Evolutionary conservation across 92 coral and sea anemone genomes (phyloP), one percentile per base, ranked within the genome.

Genomic region (Chrysogorgia sp.): DNA sequence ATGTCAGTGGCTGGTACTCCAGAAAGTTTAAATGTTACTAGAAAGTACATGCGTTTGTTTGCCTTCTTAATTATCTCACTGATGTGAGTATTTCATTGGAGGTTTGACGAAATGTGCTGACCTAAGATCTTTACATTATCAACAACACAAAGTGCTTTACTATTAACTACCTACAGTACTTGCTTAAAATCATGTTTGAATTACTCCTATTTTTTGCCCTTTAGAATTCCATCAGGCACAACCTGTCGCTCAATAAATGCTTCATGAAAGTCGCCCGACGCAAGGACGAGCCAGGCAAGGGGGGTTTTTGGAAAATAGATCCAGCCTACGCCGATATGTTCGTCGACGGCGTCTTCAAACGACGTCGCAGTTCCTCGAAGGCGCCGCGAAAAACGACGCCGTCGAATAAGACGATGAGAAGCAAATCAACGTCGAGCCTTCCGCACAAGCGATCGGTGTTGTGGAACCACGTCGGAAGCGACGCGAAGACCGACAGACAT

Each of bases 271-370:
- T 94, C 1, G 93, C 98, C 26, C 90, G 98, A 19, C 88, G 71
- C 67, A 94, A 91, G 35, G 96, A 91, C 72, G 98, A 94, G 29
- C 98, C 98, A 0, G 98, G 98, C 9, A 94, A 94, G 40, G 98
- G 98, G 0, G 97, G 98, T 0, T 94, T 91, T 58, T 94, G 98
- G 98, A 89, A 86, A 71, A 91, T 94, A 20, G 98, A 94, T 57
- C 97, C 97, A 34, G 92, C 97, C 0, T 94, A 91, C 57, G 98
- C 96, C 47, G 98, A 94, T 81, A 94, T 94, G 98, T 94, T 94
- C 84, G 98, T 91, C 1, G 98, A 94, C 63, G 98, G 98, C 17
- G 97, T 91, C 13, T 94, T 94, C 81, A 91, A 91, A 71, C 74
- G 98, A 56, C 85, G 98, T 9, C 84, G 98, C 45, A 94, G 88